Evolutionary conservation across 92 coral and sea anemone genomes (phyloP).

Genomic region (Porites lobata): DNA sequence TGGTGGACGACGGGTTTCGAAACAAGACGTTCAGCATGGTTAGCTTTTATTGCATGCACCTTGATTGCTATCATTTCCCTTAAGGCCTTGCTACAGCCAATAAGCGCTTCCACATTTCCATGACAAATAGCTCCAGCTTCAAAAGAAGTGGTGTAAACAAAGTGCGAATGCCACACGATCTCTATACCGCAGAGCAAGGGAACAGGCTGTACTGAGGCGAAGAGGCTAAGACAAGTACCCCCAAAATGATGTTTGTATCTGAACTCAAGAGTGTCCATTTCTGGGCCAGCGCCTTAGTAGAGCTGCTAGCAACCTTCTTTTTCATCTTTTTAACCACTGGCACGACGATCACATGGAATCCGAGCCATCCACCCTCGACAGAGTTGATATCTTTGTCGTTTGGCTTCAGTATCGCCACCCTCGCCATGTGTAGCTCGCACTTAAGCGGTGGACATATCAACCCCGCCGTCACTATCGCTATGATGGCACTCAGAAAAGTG

Average conservation of each 20-base stretch:
- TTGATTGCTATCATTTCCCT: background rate
- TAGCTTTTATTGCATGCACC: background rate
- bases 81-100: conserved; percentile 1
- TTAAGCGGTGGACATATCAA: conserved; percentile 95
- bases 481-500: conserved; percentile 80
- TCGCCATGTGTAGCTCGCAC: conserved; percentile 86
- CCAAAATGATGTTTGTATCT: conserved; percentile 24
- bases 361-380: conserved; percentile 79
- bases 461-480: conserved; percentile 95
- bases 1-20: too few species aligned
- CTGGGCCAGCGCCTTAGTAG: conserved; percentile 88
- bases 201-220: background rate
- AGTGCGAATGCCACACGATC: background rate
- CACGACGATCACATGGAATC: conserved; percentile 84
- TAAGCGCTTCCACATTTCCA: conserved; percentile 30
- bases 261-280: conserved; percentile 74
- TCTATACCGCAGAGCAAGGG: conserved; percentile 11
- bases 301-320: conserved; percentile 84
- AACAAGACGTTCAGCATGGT: background rate
- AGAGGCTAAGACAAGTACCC: background rate
- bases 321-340: conserved; percentile 94
- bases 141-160: conserved; percentile 15
- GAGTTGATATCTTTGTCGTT: conserved; percentile 86
- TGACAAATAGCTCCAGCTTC: conserved; percentile 8
- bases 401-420: conserved; percentile 89